Evolutionary conservation across 2,797 vertebrate genomes (phyloP).

Genomic region (Arrhamphus sclerolepis): DNA sequence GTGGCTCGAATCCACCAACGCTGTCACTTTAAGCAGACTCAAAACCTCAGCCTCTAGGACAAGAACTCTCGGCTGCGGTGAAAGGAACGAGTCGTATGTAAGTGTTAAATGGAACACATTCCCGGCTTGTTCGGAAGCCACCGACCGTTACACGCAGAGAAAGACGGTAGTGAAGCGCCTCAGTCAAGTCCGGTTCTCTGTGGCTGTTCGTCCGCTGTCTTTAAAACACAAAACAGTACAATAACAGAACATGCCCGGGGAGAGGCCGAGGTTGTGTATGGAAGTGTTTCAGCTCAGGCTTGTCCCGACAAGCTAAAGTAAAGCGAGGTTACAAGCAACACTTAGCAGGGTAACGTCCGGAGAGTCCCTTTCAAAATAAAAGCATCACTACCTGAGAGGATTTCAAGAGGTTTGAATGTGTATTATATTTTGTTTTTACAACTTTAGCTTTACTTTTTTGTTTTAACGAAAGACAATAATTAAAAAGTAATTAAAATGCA

Average conservation of each 20-base stretch:
- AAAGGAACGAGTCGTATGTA: conserved; percentile 7
- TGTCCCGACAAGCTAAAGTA: conserved; percentile 1
- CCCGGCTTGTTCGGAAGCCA: background rate
- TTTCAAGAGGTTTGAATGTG: no score
- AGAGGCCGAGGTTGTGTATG: conserved; percentile 25
- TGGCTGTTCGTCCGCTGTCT: conserved; percentile 1
- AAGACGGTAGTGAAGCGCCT: no score
- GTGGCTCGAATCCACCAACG: background rate
- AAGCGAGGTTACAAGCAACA: background rate
- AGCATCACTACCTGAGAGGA: background rate
- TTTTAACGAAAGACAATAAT: no score
- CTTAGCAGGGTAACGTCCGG: conserved; percentile 1
- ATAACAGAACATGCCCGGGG: background rate
- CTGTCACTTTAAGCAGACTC: background rate
- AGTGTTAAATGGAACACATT: conserved; percentile 3
- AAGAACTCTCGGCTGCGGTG: background rate
- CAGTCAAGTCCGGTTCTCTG: background rate
- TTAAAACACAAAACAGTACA: background rate
- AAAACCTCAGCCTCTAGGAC: background rate
- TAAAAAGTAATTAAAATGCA: no score
- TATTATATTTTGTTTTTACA: background rate
- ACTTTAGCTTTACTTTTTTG: no score
- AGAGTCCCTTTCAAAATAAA: conserved; percentile 10
- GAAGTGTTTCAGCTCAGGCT: conserved; percentile 23
- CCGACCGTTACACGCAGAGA: background rate